Evolutionary conservation across 1,140 invertebrate genomes (phyloP), one percentile per base, ranked within the genome.

Genomic region (Rhyzopertha dominica): DNA sequence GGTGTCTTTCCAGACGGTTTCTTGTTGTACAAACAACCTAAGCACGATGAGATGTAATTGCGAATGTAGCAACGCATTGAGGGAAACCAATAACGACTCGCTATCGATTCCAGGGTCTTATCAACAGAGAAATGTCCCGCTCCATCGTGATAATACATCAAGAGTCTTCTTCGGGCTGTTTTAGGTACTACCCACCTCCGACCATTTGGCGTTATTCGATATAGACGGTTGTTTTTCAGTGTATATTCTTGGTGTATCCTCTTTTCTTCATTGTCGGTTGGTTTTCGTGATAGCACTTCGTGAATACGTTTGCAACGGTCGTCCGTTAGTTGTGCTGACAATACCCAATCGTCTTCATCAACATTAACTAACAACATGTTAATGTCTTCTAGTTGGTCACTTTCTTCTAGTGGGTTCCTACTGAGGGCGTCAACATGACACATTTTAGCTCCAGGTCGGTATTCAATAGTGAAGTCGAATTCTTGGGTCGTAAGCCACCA

Each of bases 401-500:
- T n/a, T n/a, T n/a, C n/a, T n/a, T n/a, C n/a, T n/a, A n/a, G n/a
- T n/a, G n/a, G 10, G 53, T 62, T 56, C 32, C 54, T 30, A 39
- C 52, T 56, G 14, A 59, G 43, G 4, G 52, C 57, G 23, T 59
- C 54, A 2, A 49, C 53, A 47, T 57, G 54, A 7, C 14, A 22
- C 46, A 57, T 57, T 5, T 42, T 38, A 8, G 30, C 40, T 9
- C 57, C 52, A 7, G 45, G 43, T 28, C 59, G 46, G 34, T 62
- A 49, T 23, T 62, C 48, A 12, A 62, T 26, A 10, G 38, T 43
- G 43, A 52, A 58, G 34, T 58, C 43, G 35, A 51, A 63, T 31
- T 64, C 58, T 23, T 59, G 49, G 16, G 61, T 30, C 2, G 26
- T 13, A 8, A 60, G 34, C 20, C 40, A 49, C 58, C 58, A 59